Base-by-base conservation (phyloP, 2,113 vertebrate genomes). In the Oncorhynchus clarkii region DNA sequence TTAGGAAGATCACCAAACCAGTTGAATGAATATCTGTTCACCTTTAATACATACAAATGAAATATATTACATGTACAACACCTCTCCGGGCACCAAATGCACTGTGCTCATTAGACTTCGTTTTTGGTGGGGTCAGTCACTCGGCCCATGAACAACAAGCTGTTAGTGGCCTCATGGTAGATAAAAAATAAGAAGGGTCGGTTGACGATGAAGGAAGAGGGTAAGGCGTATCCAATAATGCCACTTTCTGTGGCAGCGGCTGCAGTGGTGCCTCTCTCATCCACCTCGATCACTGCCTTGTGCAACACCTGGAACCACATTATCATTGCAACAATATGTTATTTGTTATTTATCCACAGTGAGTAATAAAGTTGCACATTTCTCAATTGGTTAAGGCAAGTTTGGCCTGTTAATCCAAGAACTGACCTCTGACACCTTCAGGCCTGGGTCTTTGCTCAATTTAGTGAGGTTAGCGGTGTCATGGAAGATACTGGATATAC, bases 161-260 rank as follows among this genome's bases (percentile, higher is more conserved):
- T 90, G 81, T 92, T 94, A 27, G 94, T 95, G 60, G 73, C 89
- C 83, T 97, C 95, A 54, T 98, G 95, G 75, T 95, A 96, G 80
- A 98, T 95, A 84, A 97, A 94, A 78, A 97, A 96, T 72, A 97
- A 94, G 81, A 97, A 97, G 0, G 96, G 97, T 54, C 89, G 90
- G 84, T 97, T 83, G 60, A 95, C 86, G 27, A 65, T 90, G 86
- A 97, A 90, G 65, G 80, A 64, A 66, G 79, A 84, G 69, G 96
- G 96, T 84, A 94, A 75, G 0, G 94, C 92, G 34, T 94, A 95
- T 27, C 94, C 92, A 2, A 68, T 93, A 8, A 96, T 95, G 88
- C 95, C 91, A 5, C 84, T 75, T 0, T 89, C 77, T 11, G 89
- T 96, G 29, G 88, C 93, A 7, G 91, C 91, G 26, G 89, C 88